phyloP scores from a whole-genome alignment of 2,888 invertebrate genomes.

The Thysanoteuthis rhombus region DNA sequence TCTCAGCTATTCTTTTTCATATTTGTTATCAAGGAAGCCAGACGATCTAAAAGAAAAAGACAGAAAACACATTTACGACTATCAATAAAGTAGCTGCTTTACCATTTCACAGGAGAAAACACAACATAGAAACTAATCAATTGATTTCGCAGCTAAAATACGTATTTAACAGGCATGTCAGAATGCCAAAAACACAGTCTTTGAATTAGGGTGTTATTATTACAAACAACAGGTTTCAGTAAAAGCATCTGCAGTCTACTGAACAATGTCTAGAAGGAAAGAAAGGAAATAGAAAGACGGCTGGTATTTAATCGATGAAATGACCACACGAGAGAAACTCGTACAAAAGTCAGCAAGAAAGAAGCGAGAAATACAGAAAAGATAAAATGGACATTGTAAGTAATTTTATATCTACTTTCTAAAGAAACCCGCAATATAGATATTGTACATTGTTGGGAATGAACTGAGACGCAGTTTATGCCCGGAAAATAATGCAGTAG shows the following conservation, averaged over 20 bases:
- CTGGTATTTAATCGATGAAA: not conserved
- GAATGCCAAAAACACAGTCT: not conserved
- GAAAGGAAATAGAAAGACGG: not conserved
- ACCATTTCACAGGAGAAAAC: not conserved
- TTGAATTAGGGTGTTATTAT: not conserved
- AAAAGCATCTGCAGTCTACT: not conserved
- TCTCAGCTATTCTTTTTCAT: no score
- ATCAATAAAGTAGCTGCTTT: not conserved
- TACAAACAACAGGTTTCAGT: not conserved
- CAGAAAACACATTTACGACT: not conserved
- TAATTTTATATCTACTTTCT: not conserved
- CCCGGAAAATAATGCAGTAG: not conserved
- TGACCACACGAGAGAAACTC: not conserved
- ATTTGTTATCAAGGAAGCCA: no score
- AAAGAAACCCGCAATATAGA: not conserved
- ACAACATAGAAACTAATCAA: not conserved
- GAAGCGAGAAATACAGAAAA: not conserved
- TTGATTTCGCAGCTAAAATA: not conserved
- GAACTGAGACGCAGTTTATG: not conserved
- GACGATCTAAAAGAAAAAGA: not conserved
- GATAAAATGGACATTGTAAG: not conserved
- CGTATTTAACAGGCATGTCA: not conserved
- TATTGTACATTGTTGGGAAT: not conserved
- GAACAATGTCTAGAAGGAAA: not conserved
- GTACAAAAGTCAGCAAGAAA: fast-evolving